These are phyloP conservation scores for Egretta garzetta DNA, from an alignment of 2,113 vertebrate genomes.

Conservation along the genomic window DNA sequence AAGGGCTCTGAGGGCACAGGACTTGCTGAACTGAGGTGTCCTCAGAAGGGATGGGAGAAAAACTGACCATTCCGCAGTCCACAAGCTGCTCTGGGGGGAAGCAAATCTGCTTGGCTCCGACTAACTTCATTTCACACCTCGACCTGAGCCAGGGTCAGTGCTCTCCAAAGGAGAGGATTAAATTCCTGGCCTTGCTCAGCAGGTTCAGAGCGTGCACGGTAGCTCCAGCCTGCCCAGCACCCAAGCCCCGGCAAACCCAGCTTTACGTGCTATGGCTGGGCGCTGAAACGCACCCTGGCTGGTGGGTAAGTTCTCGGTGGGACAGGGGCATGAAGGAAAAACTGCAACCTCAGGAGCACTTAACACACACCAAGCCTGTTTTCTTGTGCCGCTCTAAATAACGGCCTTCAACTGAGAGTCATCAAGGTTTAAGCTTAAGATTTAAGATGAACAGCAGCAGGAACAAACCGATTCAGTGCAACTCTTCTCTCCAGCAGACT, in stretches of 20 bases:
- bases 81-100: rapidly evolving
- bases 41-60: neutral
- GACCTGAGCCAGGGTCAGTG: neutral
- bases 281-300: slow-evolving; percentile 20
- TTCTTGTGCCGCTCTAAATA: neutral
- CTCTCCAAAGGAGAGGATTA: neutral
- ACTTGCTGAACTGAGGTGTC: neutral
- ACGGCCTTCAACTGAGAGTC: neutral
- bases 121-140: neutral
- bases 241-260: slow-evolving; percentile 24
- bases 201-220: neutral
- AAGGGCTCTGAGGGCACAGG: rapidly evolving
- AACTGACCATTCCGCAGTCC: neutral
- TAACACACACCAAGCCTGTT: neutral
- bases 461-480: neutral
- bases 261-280: slow-evolving; percentile 26
- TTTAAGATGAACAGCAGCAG: neutral
- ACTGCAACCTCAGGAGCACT: slow-evolving; percentile 32
- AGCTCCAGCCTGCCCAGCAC: slow-evolving; percentile 46
- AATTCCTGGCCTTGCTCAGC: neutral
- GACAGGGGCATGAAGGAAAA: neutral
- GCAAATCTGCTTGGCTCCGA: rapidly evolving
- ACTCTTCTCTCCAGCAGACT: neutral
- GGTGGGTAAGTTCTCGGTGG: neutral
- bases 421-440: neutral